phyloP scores from a whole-genome alignment of 92 coral and sea anemone species.

The Bergia puertoricense region DNA sequence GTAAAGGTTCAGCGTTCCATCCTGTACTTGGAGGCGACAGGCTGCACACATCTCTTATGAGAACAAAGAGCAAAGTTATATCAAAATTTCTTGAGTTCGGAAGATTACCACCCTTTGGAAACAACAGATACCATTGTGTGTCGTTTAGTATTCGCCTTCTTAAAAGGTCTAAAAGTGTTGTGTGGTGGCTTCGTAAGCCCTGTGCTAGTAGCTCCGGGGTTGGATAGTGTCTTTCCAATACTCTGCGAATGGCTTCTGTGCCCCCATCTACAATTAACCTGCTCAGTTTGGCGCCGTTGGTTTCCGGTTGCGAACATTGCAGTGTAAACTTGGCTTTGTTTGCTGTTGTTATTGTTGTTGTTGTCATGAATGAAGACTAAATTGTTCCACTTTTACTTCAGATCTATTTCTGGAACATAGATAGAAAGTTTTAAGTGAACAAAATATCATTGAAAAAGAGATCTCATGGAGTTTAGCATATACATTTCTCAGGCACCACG shows the following conservation, averaged over 20 bases:
- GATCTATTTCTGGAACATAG: too few species aligned
- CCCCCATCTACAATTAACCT: constrained; percentile 32
- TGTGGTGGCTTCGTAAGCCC: constrained; percentile 4
- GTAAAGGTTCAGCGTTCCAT: not conserved
- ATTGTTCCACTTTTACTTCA: too few species aligned
- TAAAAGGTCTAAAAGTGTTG: not conserved
- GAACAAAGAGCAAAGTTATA: constrained; percentile 23
- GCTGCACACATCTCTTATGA: constrained; percentile 9
- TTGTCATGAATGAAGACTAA: not conserved
- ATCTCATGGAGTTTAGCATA: too few species aligned
- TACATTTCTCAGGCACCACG: too few species aligned
- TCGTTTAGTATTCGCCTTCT: constrained; percentile 12
- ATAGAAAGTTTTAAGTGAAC: too few species aligned
- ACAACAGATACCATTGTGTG: constrained; percentile 15
- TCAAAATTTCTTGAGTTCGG: constrained; percentile 17
- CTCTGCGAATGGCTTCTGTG: constrained; percentile 24
- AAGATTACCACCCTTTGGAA: constrained; percentile 2
- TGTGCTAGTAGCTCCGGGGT: not conserved
- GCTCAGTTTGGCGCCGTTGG: constrained; percentile 41
- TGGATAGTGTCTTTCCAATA: constrained; percentile 1
- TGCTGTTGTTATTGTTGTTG: not conserved
- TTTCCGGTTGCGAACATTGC: constrained; percentile 19
- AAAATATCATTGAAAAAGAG: too few species aligned
- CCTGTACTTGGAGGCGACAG: constrained; percentile 12
- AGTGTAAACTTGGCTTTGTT: not conserved